Conservation (phyloP, 2,888 invertebrate genomes). For the Pycnomerus fuliginosus region DNA sequence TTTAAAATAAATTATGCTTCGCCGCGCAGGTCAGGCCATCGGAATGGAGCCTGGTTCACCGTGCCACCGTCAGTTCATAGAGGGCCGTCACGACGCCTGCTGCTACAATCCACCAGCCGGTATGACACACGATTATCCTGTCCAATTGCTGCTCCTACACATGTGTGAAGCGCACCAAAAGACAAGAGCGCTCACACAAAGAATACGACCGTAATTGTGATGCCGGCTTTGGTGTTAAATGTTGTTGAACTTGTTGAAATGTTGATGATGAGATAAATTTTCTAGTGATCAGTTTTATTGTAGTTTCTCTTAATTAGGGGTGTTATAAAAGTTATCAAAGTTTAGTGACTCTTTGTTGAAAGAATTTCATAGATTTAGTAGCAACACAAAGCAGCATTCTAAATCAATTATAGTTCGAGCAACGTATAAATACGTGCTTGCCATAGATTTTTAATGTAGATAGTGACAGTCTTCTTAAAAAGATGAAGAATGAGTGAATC, state of each 20-base stretch:
- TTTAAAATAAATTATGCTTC: conserved; percentile 22
- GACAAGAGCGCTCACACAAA: conserved; percentile 26
- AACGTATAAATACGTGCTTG: conserved; percentile 17
- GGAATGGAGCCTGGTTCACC: conserved; percentile 34
- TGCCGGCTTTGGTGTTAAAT: conserved; percentile 25
- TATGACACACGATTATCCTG: conserved; percentile 42
- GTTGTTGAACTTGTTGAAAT: conserved; percentile 27
- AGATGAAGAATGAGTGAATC: conserved; percentile 25
- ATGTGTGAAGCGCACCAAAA: conserved; percentile 28
- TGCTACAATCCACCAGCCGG: conserved; percentile 23
- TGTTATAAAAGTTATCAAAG: conserved; percentile 4
- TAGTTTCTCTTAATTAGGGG: conserved; percentile 8
- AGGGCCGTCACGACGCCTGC: conserved; percentile 25
- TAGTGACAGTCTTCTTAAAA: conserved; percentile 15
- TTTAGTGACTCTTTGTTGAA: conserved; percentile 12
- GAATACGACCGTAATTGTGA: conserved; percentile 22
- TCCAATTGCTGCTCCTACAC: conserved; percentile 35
- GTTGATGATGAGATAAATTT: conserved; percentile 26
- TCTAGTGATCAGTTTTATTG: conserved; percentile 15
- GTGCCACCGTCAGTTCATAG: conserved; percentile 18
- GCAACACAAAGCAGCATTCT: conserved; percentile 41
- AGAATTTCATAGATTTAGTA: conserved; percentile 13
- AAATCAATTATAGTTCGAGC: conserved; percentile 36
- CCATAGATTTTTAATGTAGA: conserved; percentile 22
- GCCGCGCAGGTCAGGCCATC: conserved; percentile 39